Percentiles rank a stretch among this genome's conserved stretches.
Conservation (phyloP, 2,113 vertebrate genomes). For the Lepisosteus osseus region DNA sequence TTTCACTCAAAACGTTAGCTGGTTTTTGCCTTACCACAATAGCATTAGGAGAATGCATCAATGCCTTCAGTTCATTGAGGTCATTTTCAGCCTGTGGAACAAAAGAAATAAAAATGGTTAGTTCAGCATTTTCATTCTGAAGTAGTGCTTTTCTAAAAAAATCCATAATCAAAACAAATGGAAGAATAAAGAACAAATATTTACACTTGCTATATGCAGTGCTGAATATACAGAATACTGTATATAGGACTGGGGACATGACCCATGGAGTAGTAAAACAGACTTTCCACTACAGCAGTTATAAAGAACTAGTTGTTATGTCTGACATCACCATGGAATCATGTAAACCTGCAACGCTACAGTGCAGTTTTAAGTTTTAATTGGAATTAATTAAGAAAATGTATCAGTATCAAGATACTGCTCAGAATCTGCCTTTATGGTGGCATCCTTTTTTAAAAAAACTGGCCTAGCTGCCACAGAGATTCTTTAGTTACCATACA, state of each 20-base stretch:
- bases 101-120: constrained; percentile 47
- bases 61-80: constrained; percentile 93
- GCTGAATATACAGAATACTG: too few relatives aligned
- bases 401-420: too few relatives aligned
- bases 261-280: not conserved
- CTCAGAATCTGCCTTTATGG: too few relatives aligned
- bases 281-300: not conserved
- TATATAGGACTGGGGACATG: not conserved
- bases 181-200: not conserved
- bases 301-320: not conserved
- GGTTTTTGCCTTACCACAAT: constrained; percentile 84
- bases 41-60: constrained; percentile 95
- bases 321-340: not conserved
- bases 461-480: too few relatives aligned
- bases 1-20: not conserved
- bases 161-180: not conserved
- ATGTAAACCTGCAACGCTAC: not conserved
- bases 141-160: not conserved
- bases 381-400: too few relatives aligned
- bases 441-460: too few relatives aligned
- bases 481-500: too few relatives aligned
- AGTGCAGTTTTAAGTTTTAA: too few relatives aligned
- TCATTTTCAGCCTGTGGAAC: constrained; percentile 91
- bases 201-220: not conserved
- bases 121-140: constrained; percentile 5